Base-by-base conservation (phyloP, 2,888 invertebrate genomes). In the Pandemis cinnamomeana region DNA sequence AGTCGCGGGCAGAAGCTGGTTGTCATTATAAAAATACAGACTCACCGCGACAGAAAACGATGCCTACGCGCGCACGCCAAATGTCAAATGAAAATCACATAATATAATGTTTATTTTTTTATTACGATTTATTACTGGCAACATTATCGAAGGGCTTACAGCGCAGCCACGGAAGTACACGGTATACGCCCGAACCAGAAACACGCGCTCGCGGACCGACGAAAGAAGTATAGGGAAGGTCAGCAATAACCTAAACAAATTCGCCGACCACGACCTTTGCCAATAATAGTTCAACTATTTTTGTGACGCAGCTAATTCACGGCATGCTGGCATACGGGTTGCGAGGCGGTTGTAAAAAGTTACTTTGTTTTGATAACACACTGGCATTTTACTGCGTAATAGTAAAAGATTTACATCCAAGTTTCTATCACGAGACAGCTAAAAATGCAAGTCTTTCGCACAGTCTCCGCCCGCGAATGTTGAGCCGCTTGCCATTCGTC, bases 181-280 rank as follows among this genome's bases (percentile, higher is more conserved):
- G 7, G 46, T 20, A 63, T 27, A 11, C 58, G 58, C 10, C 36
- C 48, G 48, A 46, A 48, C 7, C 64, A 64, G 64, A 48, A 64
- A 48, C 27, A 44, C 5, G 44, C 63, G 48, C 27, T 5, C 15
- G 55, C 55, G 55, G 20, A 15, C 15, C 67, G 67, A 36, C 67
- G 67, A 67, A 42, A 67, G 53, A 67, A 53, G 67, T 67, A 67
- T 67, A 15, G 67, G 67, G 36, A 53, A 67, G 67, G 67, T 67
- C 53, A 67, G 51, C 51, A 20, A 13, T 41, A 67, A 67, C 53
- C 27, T 15, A 67, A 53, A 67, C 67, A 67, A 36, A 67, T 36
- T 36, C 15, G 53, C 53, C 36, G 41, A 64, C 67, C 53, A 51
- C 67, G 67, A 67, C 67, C 67, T 67, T 67, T 53, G 64, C 64